A percentile compares a stretch with the other conserved stretches of the same genome.
Evolutionary conservation across 1,140 invertebrate species (phyloP).

Genomic region (Phortica variegata): DNA sequence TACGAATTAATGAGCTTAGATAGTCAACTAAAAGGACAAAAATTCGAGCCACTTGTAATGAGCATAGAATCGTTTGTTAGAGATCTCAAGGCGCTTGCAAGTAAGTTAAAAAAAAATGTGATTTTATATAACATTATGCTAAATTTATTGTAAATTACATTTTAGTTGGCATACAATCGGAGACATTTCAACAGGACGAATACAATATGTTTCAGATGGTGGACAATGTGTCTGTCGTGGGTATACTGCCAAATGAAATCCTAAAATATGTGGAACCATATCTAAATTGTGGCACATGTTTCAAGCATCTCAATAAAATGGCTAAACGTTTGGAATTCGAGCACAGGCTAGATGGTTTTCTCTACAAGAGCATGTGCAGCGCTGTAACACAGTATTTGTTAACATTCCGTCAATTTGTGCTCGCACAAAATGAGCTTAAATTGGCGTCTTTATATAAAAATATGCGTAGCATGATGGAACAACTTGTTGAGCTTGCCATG

Average conservation of each 20-base stretch:
- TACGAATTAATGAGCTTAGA: slow-evolving; percentile 19
- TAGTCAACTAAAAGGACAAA: background rate
- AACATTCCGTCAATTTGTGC: slow-evolving; percentile 8
- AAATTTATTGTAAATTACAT: slow-evolving; percentile 12
- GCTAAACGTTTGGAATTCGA: background rate
- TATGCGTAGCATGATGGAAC: slow-evolving; percentile 14
- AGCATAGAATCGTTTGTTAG: slow-evolving; percentile 11
- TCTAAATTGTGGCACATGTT: slow-evolving; percentile 36
- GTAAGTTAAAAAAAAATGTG: background rate
- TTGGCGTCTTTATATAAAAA: slow-evolving; percentile 16
- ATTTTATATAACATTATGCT: background rate
- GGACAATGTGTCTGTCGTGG: slow-evolving; percentile 22
- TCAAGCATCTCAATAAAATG: slow-evolving; percentile 23
- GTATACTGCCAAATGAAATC: slow-evolving; percentile 31
- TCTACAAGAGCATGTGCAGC: slow-evolving; percentile 4
- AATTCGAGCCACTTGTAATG: slow-evolving; percentile 9
- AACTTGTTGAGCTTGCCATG: slow-evolving; percentile 20
- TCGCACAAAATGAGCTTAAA: slow-evolving; percentile 5
- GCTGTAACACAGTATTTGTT: slow-evolving; percentile 11
- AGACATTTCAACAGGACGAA: slow-evolving; percentile 42
- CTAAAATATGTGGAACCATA: slow-evolving; percentile 29
- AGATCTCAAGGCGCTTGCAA: slow-evolving; percentile 26
- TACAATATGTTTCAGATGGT: slow-evolving; percentile 13
- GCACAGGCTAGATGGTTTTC: slow-evolving; percentile 25
- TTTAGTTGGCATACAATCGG: slow-evolving; percentile 59